Base-by-base conservation (phyloP, 2,888 invertebrate genomes). In the Xiphydria camelus region DNA sequence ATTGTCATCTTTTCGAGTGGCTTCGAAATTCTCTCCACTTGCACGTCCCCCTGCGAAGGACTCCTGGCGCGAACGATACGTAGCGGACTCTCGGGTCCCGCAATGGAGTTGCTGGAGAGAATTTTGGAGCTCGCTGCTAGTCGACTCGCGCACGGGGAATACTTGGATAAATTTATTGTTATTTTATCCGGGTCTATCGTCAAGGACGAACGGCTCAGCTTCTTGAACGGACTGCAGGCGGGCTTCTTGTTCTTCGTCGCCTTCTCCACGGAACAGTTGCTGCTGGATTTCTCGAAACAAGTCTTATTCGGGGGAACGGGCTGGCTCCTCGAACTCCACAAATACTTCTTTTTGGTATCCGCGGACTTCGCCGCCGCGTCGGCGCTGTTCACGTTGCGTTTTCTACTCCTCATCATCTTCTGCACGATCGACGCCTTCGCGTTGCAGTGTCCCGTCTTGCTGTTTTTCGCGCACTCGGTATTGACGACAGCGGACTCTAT, bases 121-220 rank as follows among this genome's bases (percentile, higher is more conserved):
- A 73, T 74, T 43, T 73, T 74, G 5, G 75, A 73, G 41, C 73
- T 68, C 1, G 75, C 72, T 3, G 74, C 74, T 7, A 75, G 52
- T 18, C 75, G 59, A 41, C 72, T 72, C 3, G 75, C 74, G 42
- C 74, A 74, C 1, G 75, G 74, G 17, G 75, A 75, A 45, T 73
- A 74, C 49, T 74, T 74, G n/a, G 73, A 70, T 39, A 73, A 33
- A 40, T 70, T 73, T 18, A 71, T 57, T 14, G 61, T 62, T 23
- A 69, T 65, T 39, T 67, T 69, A 43, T 67, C 71, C 1, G 68
- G 53, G 9, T 69, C 72, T 22, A 70, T 66, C 2, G 69, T 63
- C 25, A 73, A 48, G 2, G 72, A 68, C 1, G 74, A 66, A 14
- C 69, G 66, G 38, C 68, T 70, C 4, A 66, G 55, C 45, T 70